Evolutionary conservation across 2,888 invertebrate species (phyloP), one percentile per base, ranked within the genome.

Genomic region (Mystacides longicornis): DNA sequence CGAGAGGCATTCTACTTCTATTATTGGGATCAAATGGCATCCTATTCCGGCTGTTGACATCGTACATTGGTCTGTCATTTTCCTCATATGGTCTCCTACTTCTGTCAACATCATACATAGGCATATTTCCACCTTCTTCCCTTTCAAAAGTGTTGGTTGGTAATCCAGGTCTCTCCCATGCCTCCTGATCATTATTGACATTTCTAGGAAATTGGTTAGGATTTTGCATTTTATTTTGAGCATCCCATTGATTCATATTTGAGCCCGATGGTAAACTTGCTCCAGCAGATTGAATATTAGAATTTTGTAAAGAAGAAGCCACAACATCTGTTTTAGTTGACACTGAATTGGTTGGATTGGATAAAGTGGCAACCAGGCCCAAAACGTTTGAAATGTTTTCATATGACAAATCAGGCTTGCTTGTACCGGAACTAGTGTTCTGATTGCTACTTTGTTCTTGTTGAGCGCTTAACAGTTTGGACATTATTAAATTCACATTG

Each of bases 401-500:
- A 47, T 33, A 33, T 52, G 47, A 46, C n/a, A 23, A 22, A 9
- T 47, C 21, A 2, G 48, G 21, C 11, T 14, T 14, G 14, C n/a
- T 3, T 5, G 27, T 27, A 11, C 27, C 11, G 37, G n/a, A n/a
- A 14, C 37, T 37, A 14, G 37, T 14, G 11, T 27, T 27, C 7
- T 11, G 5, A 27, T 5, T 7, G 11, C 7, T 7, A 5, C 5
- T 27, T 27, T 5, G 5, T 4, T 14, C 3, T 37, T 37, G 4
- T 16, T 37, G 37, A n/a, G 37, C 37, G 3, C 79, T 81, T 82
- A 84, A 82, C 18, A 84, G 71, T 64, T 80, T 82, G 1, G 82
- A 82, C 59, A 84, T 83, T 3, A 57, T 54, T 0, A 47, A 16
- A 42, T 54, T 33, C 21, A 54, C 47, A 45, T 2, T 82, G 65